A percentile compares a stretch with the other conserved stretches of the same genome.
phyloP scores from a whole-genome alignment of 2,888 invertebrate species.

The Rhyacophila evoluta region DNA sequence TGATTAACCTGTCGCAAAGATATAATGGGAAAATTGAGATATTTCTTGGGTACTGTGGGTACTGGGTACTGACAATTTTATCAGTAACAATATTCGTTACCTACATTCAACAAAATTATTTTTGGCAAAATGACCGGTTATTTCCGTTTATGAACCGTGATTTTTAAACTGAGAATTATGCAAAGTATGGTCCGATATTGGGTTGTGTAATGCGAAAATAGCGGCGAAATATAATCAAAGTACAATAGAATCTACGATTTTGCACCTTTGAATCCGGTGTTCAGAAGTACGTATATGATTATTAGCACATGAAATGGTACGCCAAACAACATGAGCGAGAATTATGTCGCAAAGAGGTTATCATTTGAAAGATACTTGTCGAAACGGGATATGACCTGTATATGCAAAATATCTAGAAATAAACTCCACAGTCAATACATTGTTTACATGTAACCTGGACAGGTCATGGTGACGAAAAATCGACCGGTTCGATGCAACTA shows the following conservation, averaged over 20 bases:
- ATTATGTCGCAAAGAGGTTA: background rate
- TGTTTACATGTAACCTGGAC: slow-evolving; percentile 29
- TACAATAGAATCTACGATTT: background rate
- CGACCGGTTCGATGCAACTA: slow-evolving; percentile 17
- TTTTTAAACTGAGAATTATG: background rate
- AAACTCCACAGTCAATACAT: slow-evolving; percentile 23
- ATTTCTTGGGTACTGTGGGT: too few species aligned
- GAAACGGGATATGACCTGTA: slow-evolving; percentile 18
- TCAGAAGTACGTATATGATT: background rate
- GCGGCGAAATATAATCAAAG: background rate
- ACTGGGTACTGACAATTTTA: too few species aligned
- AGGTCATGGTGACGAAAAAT: slow-evolving; percentile 10
- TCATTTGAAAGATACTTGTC: background rate
- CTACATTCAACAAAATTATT: background rate
- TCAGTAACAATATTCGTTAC: background rate
- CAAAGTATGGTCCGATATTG: background rate
- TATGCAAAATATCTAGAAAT: background rate
- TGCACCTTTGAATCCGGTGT: background rate
- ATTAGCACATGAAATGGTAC: background rate
- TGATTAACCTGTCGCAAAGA: too few species aligned
- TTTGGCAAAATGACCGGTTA: background rate
- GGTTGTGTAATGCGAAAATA: background rate
- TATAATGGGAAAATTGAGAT: too few species aligned
- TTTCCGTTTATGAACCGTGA: background rate
- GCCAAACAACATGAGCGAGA: background rate